A percentile compares a stretch with the other conserved stretches of the same genome.
These are phyloP conservation scores for Campoletis raptor DNA, from an alignment of 2,888 invertebrate species.

Conservation along the genomic window DNA sequence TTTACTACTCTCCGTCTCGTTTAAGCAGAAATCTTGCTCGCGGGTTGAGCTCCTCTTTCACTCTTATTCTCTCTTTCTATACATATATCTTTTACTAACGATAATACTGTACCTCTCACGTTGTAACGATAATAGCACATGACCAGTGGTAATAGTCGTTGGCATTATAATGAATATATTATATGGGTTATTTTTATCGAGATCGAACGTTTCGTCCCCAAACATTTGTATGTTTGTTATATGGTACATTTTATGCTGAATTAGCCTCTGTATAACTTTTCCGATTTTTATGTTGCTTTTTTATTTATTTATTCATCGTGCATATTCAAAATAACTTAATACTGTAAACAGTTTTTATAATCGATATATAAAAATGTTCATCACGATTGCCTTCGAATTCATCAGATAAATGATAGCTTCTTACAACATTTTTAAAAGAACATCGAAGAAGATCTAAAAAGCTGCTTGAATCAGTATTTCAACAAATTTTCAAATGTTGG, in stretches of 20 bases:
- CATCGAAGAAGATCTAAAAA: not conserved
- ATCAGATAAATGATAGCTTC: not conserved
- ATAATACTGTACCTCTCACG: constrained; percentile 31
- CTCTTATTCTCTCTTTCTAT: constrained; percentile 12
- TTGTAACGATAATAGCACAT: constrained; percentile 52
- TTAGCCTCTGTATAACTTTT: not conserved
- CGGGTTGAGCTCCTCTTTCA: not conserved
- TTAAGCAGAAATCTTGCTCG: constrained; percentile 26
- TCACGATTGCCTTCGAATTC: not conserved
- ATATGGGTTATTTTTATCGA: constrained; percentile 48
- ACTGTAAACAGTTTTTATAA: not conserved
- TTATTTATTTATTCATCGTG: not conserved
- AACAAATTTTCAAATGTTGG: not conserved
- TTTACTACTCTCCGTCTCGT: constrained; percentile 48
- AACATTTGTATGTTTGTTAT: not conserved
- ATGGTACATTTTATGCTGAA: not conserved
- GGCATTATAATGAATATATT: constrained; percentile 59
- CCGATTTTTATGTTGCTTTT: not conserved
- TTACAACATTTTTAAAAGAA: not conserved
- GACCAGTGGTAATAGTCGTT: constrained; percentile 41
- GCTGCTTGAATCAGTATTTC: not conserved
- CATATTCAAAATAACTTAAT: not conserved
- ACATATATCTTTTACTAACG: constrained; percentile 21
- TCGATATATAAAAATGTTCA: not conserved
- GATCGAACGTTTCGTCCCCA: constrained; percentile 1